Conservation (phyloP, 1,140 invertebrate genomes). For the Nebria ingens region DNA sequence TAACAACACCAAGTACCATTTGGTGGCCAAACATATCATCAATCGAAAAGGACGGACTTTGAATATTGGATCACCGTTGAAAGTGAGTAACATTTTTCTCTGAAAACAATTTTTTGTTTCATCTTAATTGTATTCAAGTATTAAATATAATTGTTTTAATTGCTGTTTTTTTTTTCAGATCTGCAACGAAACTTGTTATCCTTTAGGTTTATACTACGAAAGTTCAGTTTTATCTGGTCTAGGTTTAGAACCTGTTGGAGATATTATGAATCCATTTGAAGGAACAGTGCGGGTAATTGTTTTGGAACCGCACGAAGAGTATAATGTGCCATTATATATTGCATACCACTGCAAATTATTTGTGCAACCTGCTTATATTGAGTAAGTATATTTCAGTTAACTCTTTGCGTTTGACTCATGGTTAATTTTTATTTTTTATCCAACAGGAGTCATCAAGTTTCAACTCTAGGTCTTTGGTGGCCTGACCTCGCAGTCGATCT, state of each 20-base stretch:
- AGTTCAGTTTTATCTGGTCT: slow-evolving; percentile 55
- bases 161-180: slow-evolving; percentile 41
- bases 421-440: slow-evolving; percentile 10
- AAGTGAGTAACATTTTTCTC: slow-evolving; percentile 41
- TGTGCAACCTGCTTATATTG: slow-evolving; percentile 60
- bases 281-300: slow-evolving; percentile 61
- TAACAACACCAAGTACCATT: slow-evolving; percentile 21
- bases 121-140: too few relatives aligned
- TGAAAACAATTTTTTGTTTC: too few relatives aligned
- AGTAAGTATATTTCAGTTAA: slow-evolving; percentile 41
- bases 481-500: slow-evolving; percentile 58
- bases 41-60: slow-evolving; percentile 26
- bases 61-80: slow-evolving; percentile 59
- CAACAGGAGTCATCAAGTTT: slow-evolving; percentile 52
- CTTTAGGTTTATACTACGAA: slow-evolving; percentile 63
- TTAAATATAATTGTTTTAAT: not conserved
- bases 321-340: slow-evolving; percentile 64
- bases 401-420: not conserved
- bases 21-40: slow-evolving; percentile 26
- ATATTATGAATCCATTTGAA: slow-evolving; percentile 64
- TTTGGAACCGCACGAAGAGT: slow-evolving; percentile 60
- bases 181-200: slow-evolving; percentile 65
- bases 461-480: slow-evolving; percentile 67
- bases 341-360: slow-evolving; percentile 71
- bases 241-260: slow-evolving; percentile 48